These are phyloP conservation scores for Xestia sexstrigata DNA, from an alignment of 2,888 invertebrate species.

Conservation along the genomic window DNA sequence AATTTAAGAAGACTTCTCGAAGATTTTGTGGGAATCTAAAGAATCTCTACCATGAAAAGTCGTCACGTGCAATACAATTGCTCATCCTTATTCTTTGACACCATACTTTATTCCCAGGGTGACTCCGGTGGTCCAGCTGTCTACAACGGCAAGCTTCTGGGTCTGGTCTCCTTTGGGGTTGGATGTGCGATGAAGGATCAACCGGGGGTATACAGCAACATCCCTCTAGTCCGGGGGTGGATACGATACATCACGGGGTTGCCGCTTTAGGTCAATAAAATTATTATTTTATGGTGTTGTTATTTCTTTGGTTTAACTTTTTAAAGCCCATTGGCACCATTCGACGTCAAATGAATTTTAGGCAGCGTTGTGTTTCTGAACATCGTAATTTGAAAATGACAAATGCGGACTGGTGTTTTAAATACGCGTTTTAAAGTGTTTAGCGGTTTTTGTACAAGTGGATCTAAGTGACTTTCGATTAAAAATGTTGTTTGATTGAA, in stretches of 20 bases:
- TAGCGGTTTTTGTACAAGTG: neutral
- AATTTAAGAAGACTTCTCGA: too few relatives aligned
- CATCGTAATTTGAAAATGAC: neutral
- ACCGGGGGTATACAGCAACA: slow-evolving; percentile 90
- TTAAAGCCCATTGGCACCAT: too few relatives aligned
- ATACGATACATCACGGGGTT: slow-evolving; percentile 81
- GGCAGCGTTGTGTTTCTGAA: neutral
- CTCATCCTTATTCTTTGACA: neutral
- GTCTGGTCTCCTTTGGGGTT: slow-evolving; percentile 91
- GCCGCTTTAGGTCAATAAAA: slow-evolving; percentile 75
- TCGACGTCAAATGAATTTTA: neutral
- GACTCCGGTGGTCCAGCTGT: slow-evolving; percentile 91
- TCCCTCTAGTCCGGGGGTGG: slow-evolving; percentile 83
- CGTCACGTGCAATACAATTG: neutral
- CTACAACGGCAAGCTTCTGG: slow-evolving; percentile 84
- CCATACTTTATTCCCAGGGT: slow-evolving; percentile 72
- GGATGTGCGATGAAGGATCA: slow-evolving; percentile 87
- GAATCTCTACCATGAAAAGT: neutral
- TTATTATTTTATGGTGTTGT: neutral
- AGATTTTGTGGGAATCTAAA: neutral
- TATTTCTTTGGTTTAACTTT: slow-evolving; percentile 1
- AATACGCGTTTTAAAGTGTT: neutral
- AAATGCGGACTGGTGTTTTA: neutral
- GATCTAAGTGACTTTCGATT: neutral
- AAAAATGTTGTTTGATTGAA: neutral